Evolutionary conservation across 2,888 invertebrate genomes (phyloP).

Genomic region (Acleris cristana): DNA sequence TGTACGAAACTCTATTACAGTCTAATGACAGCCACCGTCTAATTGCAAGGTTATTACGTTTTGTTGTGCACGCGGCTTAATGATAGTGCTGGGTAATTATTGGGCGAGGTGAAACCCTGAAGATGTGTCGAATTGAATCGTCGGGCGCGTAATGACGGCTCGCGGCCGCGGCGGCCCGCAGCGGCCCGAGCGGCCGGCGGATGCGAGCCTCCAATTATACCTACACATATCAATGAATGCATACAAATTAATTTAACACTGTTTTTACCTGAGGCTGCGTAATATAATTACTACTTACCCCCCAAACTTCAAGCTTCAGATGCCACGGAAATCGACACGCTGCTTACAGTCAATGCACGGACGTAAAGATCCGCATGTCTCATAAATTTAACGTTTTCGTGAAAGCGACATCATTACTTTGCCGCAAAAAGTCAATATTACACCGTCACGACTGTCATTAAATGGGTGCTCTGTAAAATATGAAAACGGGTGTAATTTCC

Average conservation of each 20-base stretch:
- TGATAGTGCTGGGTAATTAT: constrained; percentile 77
- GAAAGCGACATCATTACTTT: constrained; percentile 54
- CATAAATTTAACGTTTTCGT: constrained; percentile 29
- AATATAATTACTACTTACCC: constrained; percentile 45
- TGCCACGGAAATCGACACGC: constrained; percentile 9
- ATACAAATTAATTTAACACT: constrained; percentile 73
- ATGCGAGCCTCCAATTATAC: constrained; percentile 55
- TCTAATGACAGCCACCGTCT: constrained; percentile 82
- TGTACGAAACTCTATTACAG: constrained; percentile 83
- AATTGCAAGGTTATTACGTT: constrained; percentile 82
- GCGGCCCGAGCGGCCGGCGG: constrained; percentile 47
- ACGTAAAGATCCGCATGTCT: constrained; percentile 22
- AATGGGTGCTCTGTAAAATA: constrained; percentile 65
- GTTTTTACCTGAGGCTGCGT: constrained; percentile 56
- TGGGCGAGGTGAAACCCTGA: constrained; percentile 81
- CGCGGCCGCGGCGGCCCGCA: constrained; percentile 46
- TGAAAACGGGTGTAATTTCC: constrained; percentile 70
- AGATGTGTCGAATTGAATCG: constrained; percentile 82
- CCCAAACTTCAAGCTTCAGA: constrained; percentile 24
- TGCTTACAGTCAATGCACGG: constrained; percentile 15
- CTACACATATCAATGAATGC: constrained; percentile 56
- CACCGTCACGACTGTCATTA: constrained; percentile 78
- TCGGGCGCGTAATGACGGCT: constrained; percentile 62
- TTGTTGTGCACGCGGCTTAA: constrained; percentile 78
- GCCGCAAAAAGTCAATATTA: constrained; percentile 55